Base-by-base conservation (phyloP, 1,140 invertebrate species). In the Cepaea nemoralis region DNA sequence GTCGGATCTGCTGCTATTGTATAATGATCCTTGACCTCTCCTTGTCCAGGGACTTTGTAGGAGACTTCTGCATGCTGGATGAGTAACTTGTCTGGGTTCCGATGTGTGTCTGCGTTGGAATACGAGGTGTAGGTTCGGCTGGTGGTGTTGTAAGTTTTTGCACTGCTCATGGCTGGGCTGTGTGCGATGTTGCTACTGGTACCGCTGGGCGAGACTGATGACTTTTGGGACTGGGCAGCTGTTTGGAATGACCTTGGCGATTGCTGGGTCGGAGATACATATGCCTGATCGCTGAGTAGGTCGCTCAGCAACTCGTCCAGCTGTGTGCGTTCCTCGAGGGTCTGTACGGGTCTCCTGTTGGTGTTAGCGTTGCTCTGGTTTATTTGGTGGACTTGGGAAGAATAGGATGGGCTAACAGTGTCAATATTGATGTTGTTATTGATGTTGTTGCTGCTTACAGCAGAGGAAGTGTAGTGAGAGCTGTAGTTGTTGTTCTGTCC, bases 221-320 rank as follows among this genome's bases (percentile, higher is more conserved):
- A 70, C 66, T 80, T 5, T 48, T 77, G 35, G 70, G 76, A 80
- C 80, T 83, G 77, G 80, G 48, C 35, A n/a, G 75, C 75, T 35
- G 59, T 69, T 19, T 71, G 40, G 48, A 71, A 71, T 24, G 55
- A 67, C 22, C 39, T 50, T 12, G 67, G 78, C n/a, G 67, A 71
- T 8, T 19, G 67, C 42, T 70, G 67, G 27, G 67, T 70, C 3
- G 78, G 78, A 48, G 77, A 86, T 24, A 87, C 84, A 77, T 82
- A 87, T 19, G 84, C 85, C 81, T 88, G 87, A 67, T 91, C 88
- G 73, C 86, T 89, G n/a, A 91, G 85, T 63, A 91, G 83, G 82
- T 91, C 90, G 80, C 86, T 89, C 22, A 91, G 79, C 80, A 91
- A 89, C 39, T 90, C 87, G 84, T 91, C 91, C 33, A 91, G 84